Conservation (phyloP, 2,888 invertebrate genomes). For the Calameuta filiformis region DNA sequence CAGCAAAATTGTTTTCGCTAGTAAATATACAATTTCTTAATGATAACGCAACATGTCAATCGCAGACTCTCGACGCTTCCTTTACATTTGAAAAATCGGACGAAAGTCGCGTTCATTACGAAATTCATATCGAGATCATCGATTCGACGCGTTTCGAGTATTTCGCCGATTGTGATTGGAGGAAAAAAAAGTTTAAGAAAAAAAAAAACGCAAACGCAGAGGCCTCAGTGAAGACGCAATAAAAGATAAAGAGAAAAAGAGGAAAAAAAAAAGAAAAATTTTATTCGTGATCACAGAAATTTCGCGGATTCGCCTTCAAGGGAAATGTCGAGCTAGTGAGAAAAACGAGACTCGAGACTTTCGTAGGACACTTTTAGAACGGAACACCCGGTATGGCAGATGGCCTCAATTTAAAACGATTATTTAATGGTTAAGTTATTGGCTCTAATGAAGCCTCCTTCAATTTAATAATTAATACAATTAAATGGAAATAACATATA, state of each 20-base stretch:
- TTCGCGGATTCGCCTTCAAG: neutral
- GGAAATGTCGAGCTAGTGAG: neutral
- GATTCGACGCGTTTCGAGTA: neutral
- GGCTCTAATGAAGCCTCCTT: conserved; percentile 64
- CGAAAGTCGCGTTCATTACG: neutral
- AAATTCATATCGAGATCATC: neutral
- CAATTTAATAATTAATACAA: conserved; percentile 66
- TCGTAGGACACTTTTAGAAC: neutral
- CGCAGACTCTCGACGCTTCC: conserved; percentile 1
- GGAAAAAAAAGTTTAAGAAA: neutral
- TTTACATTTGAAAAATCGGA: neutral
- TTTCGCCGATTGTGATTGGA: neutral
- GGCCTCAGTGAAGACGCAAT: neutral
- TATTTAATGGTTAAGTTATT: conserved; percentile 66
- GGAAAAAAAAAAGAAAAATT: neutral
- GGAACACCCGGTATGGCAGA: conserved; percentile 22
- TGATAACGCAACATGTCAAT: conserved; percentile 2
- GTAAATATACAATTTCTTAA: neutral
- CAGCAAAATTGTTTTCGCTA: conserved; percentile 6
- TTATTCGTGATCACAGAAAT: neutral
- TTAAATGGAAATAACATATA: conserved; percentile 60
- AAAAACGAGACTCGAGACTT: neutral
- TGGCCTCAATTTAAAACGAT: conserved; percentile 64
- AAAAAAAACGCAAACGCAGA: neutral
- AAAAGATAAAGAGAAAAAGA: neutral